Percentiles rank a stretch among this genome's conserved stretches.
These are phyloP conservation scores for Sebastes paucispinis DNA, from an alignment of 2,797 vertebrate genomes.

Conservation along the genomic window DNA sequence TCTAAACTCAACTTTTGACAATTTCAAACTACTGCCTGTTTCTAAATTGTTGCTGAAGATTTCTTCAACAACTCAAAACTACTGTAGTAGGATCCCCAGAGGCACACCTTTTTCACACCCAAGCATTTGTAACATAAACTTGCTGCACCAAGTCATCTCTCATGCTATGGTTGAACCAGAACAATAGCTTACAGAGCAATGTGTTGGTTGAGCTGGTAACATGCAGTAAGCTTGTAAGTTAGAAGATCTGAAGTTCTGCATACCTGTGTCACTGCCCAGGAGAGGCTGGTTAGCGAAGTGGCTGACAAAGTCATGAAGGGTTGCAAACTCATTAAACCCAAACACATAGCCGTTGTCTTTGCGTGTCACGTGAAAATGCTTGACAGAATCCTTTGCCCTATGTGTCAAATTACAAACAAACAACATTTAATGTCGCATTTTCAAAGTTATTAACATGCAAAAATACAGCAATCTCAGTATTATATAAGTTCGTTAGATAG, in stretches of 20 bases:
- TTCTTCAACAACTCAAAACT: no score
- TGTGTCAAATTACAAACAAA: conserved; percentile 23
- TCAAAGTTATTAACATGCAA: not conserved
- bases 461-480: not conserved
- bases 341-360: conserved; percentile 85
- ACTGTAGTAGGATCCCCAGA: no score
- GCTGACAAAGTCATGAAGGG: conserved; percentile 88
- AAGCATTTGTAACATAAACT: no score
- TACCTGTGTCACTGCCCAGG: conserved; percentile 95
- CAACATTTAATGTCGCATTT: not conserved
- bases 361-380: conserved; percentile 91
- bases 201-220: not conserved
- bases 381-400: conserved; percentile 96
- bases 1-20: no score
- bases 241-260: not conserved
- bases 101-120: no score
- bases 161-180: not conserved
- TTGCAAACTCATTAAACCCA: conserved; percentile 91
- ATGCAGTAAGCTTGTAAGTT: not conserved
- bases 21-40: no score
- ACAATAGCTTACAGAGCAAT: not conserved
- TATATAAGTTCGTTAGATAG: not conserved
- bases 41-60: no score
- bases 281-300: conserved; percentile 97
- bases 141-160: not conserved